Evolutionary conservation across 2,113 vertebrate genomes (phyloP).

Genomic region (Megaceryle torquata): DNA sequence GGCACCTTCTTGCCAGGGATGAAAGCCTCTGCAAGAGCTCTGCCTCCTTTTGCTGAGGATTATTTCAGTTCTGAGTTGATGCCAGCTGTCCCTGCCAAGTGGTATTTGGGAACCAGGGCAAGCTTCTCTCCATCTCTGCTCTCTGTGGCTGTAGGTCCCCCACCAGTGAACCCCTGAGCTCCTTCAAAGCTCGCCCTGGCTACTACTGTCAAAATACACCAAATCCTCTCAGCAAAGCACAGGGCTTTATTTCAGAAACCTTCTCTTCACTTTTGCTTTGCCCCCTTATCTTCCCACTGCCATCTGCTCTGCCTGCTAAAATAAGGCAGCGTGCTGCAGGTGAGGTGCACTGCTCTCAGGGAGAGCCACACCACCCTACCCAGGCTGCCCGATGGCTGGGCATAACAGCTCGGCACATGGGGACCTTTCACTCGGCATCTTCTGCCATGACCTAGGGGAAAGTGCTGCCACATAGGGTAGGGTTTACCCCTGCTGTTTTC

Average conservation of each 20-base stretch:
- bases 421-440: not conserved
- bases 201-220: not conserved
- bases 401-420: fast-evolving
- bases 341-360: not conserved
- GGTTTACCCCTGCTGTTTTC: not conserved
- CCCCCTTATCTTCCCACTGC: slow-evolving; percentile 44
- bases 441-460: not conserved
- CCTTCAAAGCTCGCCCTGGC: not conserved
- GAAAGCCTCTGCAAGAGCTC: not conserved
- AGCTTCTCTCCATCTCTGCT: not conserved
- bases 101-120: not conserved
- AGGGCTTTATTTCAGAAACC: slow-evolving; percentile 1
- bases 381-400: not conserved
- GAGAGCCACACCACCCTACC: not conserved
- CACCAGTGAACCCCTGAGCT: not conserved
- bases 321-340: not conserved
- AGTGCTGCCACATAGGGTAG: not conserved
- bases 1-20: not conserved
- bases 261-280: not conserved
- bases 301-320: slow-evolving; percentile 58
- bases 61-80: not conserved
- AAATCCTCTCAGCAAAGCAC: not conserved
- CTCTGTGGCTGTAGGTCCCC: not conserved
- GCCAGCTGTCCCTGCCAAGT: slow-evolving; percentile 1
- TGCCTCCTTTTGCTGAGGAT: not conserved